Conservation (phyloP, 2,888 invertebrate genomes). For the Romanomermis culicivorax region DNA sequence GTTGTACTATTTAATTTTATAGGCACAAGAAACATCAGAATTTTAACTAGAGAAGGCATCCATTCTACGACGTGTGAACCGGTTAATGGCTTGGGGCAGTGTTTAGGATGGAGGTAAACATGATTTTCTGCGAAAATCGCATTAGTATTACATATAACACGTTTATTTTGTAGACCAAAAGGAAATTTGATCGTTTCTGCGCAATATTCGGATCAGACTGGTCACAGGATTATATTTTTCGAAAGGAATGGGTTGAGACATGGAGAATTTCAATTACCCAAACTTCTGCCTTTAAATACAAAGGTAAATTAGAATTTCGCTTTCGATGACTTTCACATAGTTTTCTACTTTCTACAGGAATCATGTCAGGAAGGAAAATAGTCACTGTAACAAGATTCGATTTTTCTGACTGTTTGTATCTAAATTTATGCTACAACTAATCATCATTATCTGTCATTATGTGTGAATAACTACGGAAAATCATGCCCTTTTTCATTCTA, state of each 20-base stretch:
- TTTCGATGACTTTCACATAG: too few relatives aligned
- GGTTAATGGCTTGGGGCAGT: constrained; percentile 38
- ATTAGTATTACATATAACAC: too few relatives aligned
- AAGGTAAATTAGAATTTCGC: not conserved
- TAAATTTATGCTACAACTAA: too few relatives aligned
- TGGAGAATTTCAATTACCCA: constrained; percentile 45
- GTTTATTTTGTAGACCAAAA: constrained; percentile 56
- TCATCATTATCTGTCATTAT: too few relatives aligned
- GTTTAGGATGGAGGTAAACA: constrained; percentile 35
- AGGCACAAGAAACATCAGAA: constrained; percentile 30
- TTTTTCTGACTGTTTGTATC: too few relatives aligned
- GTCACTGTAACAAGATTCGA: too few relatives aligned
- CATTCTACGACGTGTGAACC: constrained; percentile 54
- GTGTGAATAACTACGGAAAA: too few relatives aligned
- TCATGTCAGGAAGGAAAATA: too few relatives aligned
- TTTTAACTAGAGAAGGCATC: constrained; percentile 54
- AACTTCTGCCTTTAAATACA: constrained; percentile 29
- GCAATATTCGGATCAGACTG: constrained; percentile 33
- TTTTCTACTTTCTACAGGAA: too few relatives aligned
- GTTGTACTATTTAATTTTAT: not conserved
- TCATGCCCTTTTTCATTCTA: too few relatives aligned
- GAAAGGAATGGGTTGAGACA: constrained; percentile 76
- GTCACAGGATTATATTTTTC: constrained; percentile 54
- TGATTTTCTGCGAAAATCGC: not conserved
- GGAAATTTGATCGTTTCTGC: constrained; percentile 55